Evolutionary conservation across 2,888 invertebrate genomes (phyloP), one percentile per base, ranked within the genome.

Genomic region (Diarsia brunnea): DNA sequence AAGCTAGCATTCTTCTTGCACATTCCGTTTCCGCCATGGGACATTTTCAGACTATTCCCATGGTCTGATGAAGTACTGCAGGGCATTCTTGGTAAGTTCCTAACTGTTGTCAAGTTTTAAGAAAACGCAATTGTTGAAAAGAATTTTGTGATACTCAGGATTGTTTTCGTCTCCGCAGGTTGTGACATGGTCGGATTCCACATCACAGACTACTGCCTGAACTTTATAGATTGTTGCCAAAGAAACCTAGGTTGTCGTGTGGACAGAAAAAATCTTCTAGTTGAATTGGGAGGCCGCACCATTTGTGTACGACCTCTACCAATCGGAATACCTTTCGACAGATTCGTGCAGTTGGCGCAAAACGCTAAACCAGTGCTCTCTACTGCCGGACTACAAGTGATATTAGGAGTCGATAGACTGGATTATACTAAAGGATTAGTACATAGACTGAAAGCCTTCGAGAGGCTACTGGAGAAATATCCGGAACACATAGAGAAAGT

Each of bases 21-120:
- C 95, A 99, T 99, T 90, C 99, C 99, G 0, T 99, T 99, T 94
- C 99, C 99, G 21, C 98, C 99, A 21, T 99, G 99, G 98, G 99
- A 99, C 90, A 98, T 99, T 86, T 99, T 98, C 94, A 97, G 99
- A 79, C 96, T 99, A 69, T 98, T 99, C 89, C 99, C 99, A 2
- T 98, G 99, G 98, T 98, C 98, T n/a, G 99, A 99, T 94, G 99
- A 99, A 95, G 98, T 99, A 73, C 97, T 99, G 47, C 98, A 99
- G 94, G 99, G 99, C 83, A 98, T 99, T 97, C 97, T 99, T 70
- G 98, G 98, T 97, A 95, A 95, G 94, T 86, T 65, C 63, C 45
- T 63, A 11, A 21, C 21, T 19, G 16, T 4, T 3, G 8, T 11
- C 16, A n/a, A 31, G 12, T 47, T 66, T 45, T 11, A 51, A 49